These are phyloP conservation scores for Diploscapter pachys DNA, from an alignment of 1,140 invertebrate species.

Conservation along the genomic window DNA sequence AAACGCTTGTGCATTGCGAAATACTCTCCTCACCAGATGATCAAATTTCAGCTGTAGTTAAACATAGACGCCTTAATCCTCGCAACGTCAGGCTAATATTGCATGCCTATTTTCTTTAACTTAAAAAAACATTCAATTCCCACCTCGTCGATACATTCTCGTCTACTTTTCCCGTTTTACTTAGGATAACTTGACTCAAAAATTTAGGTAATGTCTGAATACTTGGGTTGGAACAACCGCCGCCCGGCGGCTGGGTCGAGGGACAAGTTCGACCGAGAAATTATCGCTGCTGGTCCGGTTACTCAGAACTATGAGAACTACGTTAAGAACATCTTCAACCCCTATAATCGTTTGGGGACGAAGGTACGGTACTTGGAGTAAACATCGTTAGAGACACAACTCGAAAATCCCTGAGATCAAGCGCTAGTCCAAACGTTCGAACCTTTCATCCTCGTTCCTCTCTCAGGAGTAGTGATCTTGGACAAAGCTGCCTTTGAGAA, in stretches of 20 bases:
- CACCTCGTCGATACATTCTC: not conserved
- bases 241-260: constrained; percentile 12
- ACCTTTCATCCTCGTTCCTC: not conserved
- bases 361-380: constrained; percentile 1
- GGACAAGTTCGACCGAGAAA: constrained; percentile 7
- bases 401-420: too few species aligned
- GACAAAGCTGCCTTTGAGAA: too few species aligned
- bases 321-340: constrained; percentile 41
- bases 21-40: too few species aligned
- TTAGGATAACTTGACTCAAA: not conserved
- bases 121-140: too few species aligned
- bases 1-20: too few species aligned
- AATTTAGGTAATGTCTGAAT: constrained; percentile 31
- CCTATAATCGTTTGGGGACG: constrained; percentile 23
- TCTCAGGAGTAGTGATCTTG: not conserved
- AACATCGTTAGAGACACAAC: too few species aligned
- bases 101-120: too few species aligned
- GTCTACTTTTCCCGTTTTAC: not conserved
- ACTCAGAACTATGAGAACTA: constrained; percentile 40
- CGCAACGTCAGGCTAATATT: too few species aligned
- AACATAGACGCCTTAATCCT: too few species aligned
- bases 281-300: constrained; percentile 26
- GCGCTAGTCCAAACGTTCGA: too few species aligned
- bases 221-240: constrained; percentile 36
- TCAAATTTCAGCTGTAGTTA: too few species aligned